These are phyloP conservation scores for Fragariocoptes setiger DNA, from an alignment of 1,140 invertebrate genomes.

Conservation along the genomic window DNA sequence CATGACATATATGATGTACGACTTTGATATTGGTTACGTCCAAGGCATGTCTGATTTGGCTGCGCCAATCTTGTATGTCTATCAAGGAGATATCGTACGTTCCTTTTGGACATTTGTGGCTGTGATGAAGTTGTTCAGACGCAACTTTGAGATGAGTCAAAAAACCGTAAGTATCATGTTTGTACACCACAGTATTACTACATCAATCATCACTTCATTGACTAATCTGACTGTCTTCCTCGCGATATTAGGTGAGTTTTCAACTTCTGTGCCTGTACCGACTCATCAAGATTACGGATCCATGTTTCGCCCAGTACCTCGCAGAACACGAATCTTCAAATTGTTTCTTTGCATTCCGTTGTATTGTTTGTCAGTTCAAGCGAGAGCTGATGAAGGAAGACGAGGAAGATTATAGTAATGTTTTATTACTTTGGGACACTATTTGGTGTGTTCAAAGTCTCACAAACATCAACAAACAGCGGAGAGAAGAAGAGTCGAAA, in stretches of 20 bases:
- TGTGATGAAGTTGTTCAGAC: constrained; percentile 61
- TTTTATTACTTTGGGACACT: constrained; percentile 8
- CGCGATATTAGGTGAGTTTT: no score
- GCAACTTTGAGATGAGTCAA: constrained; percentile 10
- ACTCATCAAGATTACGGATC: constrained; percentile 9
- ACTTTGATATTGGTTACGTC: constrained; percentile 51
- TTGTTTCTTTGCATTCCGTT: constrained; percentile 94
- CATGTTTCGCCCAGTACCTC: constrained; percentile 9
- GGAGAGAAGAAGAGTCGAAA: neutral
- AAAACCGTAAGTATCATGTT: constrained; percentile 3
- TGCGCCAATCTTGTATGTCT: constrained; percentile 58
- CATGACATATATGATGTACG: constrained; percentile 99
- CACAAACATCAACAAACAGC: neutral
- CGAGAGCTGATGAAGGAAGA: constrained; percentile 21
- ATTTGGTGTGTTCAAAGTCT: constrained; percentile 6
- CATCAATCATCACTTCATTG: no score
- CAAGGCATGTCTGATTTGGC: constrained; percentile 82
- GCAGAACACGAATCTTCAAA: constrained; percentile 71
- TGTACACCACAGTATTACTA: neutral
- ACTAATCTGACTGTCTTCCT: no score
- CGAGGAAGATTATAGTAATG: constrained; percentile 9
- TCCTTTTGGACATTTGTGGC: constrained; percentile 98
- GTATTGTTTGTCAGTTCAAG: constrained; percentile 29
- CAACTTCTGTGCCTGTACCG: constrained; percentile 7
- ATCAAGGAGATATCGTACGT: constrained; percentile 62